Evolutionary conservation across 2,888 invertebrate genomes (phyloP).

Genomic region (Cephus nigrinus): DNA sequence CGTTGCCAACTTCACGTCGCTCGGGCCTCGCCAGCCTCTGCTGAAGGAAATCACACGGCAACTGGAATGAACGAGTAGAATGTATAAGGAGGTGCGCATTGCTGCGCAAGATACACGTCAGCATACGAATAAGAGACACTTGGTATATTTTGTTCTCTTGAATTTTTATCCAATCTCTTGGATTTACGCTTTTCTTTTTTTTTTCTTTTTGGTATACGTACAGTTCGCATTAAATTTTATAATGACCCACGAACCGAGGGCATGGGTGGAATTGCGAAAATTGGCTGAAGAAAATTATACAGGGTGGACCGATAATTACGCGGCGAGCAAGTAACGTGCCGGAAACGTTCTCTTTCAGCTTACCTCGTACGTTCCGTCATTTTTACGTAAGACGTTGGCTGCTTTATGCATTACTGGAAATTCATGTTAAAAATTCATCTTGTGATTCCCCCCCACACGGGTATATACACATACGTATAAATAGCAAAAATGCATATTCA

Average conservation of each 20-base stretch:
- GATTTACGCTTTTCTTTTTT: not conserved
- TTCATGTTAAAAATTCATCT: not conserved
- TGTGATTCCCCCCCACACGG: not conserved
- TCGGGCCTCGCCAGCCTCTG: not conserved
- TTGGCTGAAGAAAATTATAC: not conserved
- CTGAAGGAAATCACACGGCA: constrained; percentile 39
- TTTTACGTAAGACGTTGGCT: not conserved
- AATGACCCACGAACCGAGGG: not conserved
- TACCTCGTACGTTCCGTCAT: not conserved
- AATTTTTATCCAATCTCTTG: not conserved
- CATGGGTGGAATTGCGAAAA: not conserved
- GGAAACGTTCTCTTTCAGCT: constrained; percentile 6
- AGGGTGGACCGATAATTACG: constrained; percentile 2
- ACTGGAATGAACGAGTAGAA: constrained; percentile 39
- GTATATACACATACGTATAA: not conserved
- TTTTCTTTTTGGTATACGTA: too few species aligned
- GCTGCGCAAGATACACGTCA: constrained; percentile 33
- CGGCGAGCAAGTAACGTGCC: not conserved
- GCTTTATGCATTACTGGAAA: not conserved
- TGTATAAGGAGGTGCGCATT: constrained; percentile 50
- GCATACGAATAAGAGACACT: not conserved
- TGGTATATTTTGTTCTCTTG: not conserved
- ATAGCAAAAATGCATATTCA: not conserved
- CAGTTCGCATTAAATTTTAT: not conserved
- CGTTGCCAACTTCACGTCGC: not conserved